Evolutionary conservation across 2,113 vertebrate species (phyloP).

Genomic region (Daboia siamensis): DNA sequence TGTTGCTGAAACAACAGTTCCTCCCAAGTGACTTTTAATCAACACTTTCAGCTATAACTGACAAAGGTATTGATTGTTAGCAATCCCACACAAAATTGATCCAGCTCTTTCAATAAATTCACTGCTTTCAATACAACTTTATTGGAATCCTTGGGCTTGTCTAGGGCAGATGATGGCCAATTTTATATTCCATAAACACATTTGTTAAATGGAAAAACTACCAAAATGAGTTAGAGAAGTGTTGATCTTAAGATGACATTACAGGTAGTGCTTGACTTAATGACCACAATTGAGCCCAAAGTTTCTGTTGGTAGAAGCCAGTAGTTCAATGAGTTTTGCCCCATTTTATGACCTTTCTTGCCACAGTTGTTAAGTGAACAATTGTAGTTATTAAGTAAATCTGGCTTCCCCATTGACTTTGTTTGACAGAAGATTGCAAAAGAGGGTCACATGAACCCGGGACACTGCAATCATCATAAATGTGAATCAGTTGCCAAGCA

Average conservation of each 20-base stretch:
- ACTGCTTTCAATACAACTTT: not conserved
- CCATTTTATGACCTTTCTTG: not conserved
- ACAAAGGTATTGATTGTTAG: not conserved
- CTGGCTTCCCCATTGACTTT: not conserved
- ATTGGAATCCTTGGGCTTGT: not conserved
- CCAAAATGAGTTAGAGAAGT: not conserved
- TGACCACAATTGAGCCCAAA: not conserved
- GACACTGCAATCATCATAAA: not conserved
- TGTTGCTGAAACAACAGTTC: not conserved
- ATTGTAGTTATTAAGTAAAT: not conserved
- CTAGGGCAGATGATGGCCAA: not conserved
- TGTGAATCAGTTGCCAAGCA: not conserved
- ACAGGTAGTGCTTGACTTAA: not conserved
- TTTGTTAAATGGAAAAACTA: not conserved
- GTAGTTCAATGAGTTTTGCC: not conserved
- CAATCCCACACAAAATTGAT: not conserved
- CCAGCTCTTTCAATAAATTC: not conserved
- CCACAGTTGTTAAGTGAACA: no score
- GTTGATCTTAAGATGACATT: not conserved
- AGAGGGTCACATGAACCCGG: not conserved
- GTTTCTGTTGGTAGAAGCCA: not conserved
- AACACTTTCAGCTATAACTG: not conserved
- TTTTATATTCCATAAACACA: not conserved
- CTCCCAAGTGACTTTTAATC: not conserved
- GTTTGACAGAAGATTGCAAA: not conserved